Evolutionary conservation across 2,113 vertebrate genomes (phyloP), one percentile per base, ranked within the genome.

Genomic region (Oncorhynchus nerka): DNA sequence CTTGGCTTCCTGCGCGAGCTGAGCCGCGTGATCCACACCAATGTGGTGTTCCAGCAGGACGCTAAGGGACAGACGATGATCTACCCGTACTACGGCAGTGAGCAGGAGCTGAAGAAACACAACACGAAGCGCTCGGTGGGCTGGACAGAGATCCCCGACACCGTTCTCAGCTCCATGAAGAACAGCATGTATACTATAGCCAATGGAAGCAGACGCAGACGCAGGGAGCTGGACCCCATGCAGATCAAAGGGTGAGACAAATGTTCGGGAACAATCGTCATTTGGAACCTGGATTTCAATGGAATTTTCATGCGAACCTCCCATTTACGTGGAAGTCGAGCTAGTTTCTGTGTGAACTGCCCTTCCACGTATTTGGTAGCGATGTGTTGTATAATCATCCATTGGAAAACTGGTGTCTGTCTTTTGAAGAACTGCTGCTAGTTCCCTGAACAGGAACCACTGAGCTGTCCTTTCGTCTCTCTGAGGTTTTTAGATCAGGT

Each of bases 11-110:
- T 99, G 87, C 94, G 98, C 0, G 97, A 97, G 89, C 94, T 99
- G 81, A 99, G 98, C 93, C 94, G 94, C 0, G 90, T 99, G 77
- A 95, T 99, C 1, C 96, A 95, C 89, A 99, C 98, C 91, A 99
- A 98, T 0, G 94, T 99, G 82, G 92, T 97, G 69, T 97, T 99
- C 92, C 95, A 95, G 82, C 94, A 88, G 24, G 93, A 97, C 4
- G 3, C 84, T 0, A 84, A 93, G 0, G 96, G 96, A 1, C 92
- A 94, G 28, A 92, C 89, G 2, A 98, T 97, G 96, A 96, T 99
- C 66, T 97, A 95, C 74, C 97, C 98, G 0, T 99, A 98, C 84
- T 98, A 96, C 0, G 97, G 97, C 73, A 95, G 86, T 0, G 94
- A 95, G 15, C 96, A 97, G 45, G 97, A 99, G 87, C 94, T 99